These are phyloP conservation scores for Leptinotarsa tumamoca DNA, from an alignment of 2,888 invertebrate genomes.

Conservation along the genomic window DNA sequence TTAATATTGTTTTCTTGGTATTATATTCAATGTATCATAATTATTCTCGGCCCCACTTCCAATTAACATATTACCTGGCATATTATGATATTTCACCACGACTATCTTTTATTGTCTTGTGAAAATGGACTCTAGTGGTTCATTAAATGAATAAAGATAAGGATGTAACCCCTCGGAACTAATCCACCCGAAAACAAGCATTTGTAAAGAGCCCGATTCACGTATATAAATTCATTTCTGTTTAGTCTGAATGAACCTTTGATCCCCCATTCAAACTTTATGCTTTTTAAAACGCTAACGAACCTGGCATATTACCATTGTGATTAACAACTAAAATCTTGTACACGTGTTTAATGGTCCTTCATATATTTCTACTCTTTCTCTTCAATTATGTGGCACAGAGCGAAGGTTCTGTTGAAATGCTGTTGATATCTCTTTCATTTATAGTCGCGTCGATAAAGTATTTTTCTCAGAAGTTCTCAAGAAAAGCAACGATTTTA, in stretches of 20 bases:
- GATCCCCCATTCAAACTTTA: neutral
- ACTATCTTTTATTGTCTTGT: too few species aligned
- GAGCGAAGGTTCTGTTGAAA: neutral
- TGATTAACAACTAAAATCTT: neutral
- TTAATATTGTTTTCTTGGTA: too few species aligned
- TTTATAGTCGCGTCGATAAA: neutral
- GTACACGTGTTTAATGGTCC: conserved; percentile 7
- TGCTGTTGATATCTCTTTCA: neutral
- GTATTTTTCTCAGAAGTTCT: too few species aligned
- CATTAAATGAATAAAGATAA: too few species aligned
- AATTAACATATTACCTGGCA: too few species aligned
- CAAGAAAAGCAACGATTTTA: too few species aligned
- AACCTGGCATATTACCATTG: neutral
- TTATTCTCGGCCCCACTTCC: too few species aligned
- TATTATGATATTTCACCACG: too few species aligned
- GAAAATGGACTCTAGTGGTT: too few species aligned
- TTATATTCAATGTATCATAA: too few species aligned
- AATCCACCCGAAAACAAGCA: too few species aligned
- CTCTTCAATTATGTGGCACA: neutral
- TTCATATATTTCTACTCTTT: neutral
- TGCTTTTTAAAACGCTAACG: conserved; percentile 11
- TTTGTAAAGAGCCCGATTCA: neutral
- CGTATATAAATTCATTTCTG: neutral
- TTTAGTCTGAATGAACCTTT: neutral
- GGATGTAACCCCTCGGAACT: too few species aligned